Conservation (phyloP, 2,797 vertebrate genomes). For the Martes flavigula region DNA sequence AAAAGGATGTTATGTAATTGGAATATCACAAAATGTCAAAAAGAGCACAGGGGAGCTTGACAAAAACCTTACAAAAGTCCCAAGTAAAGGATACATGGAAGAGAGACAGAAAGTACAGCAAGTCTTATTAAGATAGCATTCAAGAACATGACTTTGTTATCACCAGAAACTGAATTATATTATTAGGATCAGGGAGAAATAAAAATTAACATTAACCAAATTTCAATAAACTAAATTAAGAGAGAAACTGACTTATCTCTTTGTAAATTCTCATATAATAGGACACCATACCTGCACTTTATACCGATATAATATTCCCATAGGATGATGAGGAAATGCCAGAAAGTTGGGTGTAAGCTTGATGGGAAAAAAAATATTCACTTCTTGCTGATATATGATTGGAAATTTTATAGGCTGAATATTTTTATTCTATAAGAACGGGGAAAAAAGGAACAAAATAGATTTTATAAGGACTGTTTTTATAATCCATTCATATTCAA, state of each 20-base stretch:
- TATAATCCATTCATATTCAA: conserved; percentile 11
- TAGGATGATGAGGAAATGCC: conserved; percentile 87
- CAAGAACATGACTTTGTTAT: neutral
- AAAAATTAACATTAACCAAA: conserved; percentile 22
- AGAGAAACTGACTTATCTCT: neutral
- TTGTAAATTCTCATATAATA: neutral
- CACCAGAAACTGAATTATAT: neutral
- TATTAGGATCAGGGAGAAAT: neutral
- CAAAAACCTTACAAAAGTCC: conserved; percentile 1
- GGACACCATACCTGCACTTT: conserved; percentile 76
- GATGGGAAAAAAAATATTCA: conserved; percentile 82
- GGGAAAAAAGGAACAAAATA: neutral
- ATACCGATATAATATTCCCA: conserved; percentile 73
- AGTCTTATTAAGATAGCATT: neutral
- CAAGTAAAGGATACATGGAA: neutral
- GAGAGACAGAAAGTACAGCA: neutral
- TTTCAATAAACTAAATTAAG: neutral
- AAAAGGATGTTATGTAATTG: neutral
- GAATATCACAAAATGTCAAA: neutral
- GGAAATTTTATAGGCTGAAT: conserved; percentile 52
- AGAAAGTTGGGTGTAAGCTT: conserved; percentile 74
- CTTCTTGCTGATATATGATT: conserved; percentile 81
- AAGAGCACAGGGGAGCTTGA: neutral
- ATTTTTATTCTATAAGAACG: conserved; percentile 58
- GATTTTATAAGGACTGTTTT: conserved; percentile 11